phyloP scores from a whole-genome alignment of 2,113 vertebrate species.

The Zapus hudsonius region DNA sequence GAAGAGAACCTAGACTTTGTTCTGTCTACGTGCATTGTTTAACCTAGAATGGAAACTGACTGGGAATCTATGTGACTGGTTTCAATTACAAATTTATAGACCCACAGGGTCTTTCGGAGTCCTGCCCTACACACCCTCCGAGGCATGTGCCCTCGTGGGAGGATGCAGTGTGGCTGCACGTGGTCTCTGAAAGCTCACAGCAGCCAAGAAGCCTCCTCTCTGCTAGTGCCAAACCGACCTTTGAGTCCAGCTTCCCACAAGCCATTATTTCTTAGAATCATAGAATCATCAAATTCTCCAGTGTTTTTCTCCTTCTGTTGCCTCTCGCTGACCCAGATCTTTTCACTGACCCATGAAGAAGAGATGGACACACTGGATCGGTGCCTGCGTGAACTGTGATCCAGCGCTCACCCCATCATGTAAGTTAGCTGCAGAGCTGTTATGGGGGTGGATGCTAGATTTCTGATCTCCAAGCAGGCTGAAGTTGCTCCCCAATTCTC shows the following conservation, averaged over 20 bases:
- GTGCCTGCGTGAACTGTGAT: background rate
- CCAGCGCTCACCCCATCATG: background rate
- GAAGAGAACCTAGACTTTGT: background rate
- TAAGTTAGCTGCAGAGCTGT: background rate
- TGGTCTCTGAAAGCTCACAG: slow-evolving; percentile 43
- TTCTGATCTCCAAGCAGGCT: slow-evolving; percentile 34
- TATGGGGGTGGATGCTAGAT: background rate
- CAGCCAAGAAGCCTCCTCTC: slow-evolving; percentile 45
- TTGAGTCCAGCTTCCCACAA: slow-evolving; percentile 71
- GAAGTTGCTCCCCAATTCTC: background rate
- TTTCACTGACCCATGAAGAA: slow-evolving; percentile 47
- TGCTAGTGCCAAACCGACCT: slow-evolving; percentile 46
- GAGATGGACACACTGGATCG: background rate
- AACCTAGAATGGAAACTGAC: background rate
- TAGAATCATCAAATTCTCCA: slow-evolving; percentile 73
- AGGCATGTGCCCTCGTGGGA: slow-evolving; percentile 44
- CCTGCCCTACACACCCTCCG: background rate
- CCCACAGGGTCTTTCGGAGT: background rate
- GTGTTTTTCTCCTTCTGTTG: slow-evolving; percentile 29
- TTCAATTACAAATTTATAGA: background rate
- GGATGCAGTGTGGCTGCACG: slow-evolving; percentile 3
- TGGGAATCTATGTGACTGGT: background rate
- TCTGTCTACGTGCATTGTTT: slow-evolving; percentile 23
- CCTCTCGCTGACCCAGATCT: slow-evolving; percentile 59
- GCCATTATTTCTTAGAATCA: slow-evolving; percentile 74